phyloP scores from a whole-genome alignment of 2,888 invertebrate genomes.

The Sesia apiformis region DNA sequence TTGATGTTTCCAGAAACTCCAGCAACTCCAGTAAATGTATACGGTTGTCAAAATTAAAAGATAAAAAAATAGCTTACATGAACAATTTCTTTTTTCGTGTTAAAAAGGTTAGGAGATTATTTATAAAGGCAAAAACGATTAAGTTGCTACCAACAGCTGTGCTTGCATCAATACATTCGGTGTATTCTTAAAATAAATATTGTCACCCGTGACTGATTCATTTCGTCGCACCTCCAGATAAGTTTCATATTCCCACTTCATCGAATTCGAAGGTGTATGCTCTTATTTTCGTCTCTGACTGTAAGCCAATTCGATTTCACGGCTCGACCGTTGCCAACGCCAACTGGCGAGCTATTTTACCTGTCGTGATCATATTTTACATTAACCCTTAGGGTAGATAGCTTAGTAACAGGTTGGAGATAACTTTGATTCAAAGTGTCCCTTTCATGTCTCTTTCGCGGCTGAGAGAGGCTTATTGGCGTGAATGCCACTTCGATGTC shows the following conservation, averaged over 20 bases:
- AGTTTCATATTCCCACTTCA: conserved; percentile 34
- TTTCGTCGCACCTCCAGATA: conserved; percentile 28
- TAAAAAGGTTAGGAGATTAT: too few species aligned
- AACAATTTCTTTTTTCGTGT: too few species aligned
- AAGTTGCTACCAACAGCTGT: too few species aligned
- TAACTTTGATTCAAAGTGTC: conserved; percentile 14
- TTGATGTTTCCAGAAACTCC: too few species aligned
- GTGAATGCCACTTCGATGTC: not conserved
- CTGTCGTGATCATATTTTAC: conserved; percentile 30
- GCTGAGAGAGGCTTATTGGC: not conserved
- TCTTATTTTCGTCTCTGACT: conserved; percentile 66
- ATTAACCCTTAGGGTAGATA: not conserved
- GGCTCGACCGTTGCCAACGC: conserved; percentile 50
- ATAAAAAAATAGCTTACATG: too few species aligned
- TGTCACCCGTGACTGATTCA: conserved; percentile 16
- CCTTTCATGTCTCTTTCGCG: conserved; percentile 13
- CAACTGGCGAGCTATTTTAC: conserved; percentile 29
- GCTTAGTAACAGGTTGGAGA: not conserved
- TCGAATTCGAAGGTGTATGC: conserved; percentile 24
- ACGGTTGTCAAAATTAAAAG: too few species aligned
- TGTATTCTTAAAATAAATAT: not conserved
- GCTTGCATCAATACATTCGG: not conserved
- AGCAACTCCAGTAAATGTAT: too few species aligned
- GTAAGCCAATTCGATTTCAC: conserved; percentile 68
- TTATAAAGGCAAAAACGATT: too few species aligned